phyloP scores from a whole-genome alignment of 2,113 vertebrate genomes.

The Indri indri region DNA sequence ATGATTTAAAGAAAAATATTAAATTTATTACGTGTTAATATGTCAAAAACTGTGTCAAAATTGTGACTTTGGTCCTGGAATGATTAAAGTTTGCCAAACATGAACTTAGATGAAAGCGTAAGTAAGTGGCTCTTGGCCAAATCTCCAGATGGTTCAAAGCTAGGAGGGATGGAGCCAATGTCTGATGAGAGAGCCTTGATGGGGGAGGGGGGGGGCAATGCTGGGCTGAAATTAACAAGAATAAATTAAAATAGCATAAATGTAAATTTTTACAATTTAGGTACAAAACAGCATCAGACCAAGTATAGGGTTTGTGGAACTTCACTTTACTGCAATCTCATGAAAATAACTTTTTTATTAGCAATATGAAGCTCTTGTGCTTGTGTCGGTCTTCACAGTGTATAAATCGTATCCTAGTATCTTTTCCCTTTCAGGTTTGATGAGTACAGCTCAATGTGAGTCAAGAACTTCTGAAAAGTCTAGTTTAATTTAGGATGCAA shows the following conservation, averaged over 20 bases:
- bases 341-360: conserved; percentile 20
- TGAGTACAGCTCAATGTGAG: not conserved
- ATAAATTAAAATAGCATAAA: conserved; percentile 56
- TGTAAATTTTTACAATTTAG: conserved; percentile 39
- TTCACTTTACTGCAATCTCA: not conserved
- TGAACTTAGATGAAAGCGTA: conserved; percentile 9
- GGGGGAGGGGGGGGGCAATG: not conserved
- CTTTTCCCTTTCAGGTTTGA: not conserved
- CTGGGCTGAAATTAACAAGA: conserved; percentile 11
- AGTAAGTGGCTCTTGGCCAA: conserved; percentile 29
- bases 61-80: not conserved
- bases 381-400: not conserved
- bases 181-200: conserved; percentile 36
- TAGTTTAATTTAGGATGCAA: not conserved
- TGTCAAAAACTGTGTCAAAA: not conserved
- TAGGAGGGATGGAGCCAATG: conserved; percentile 1
- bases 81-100: conserved; percentile 46
- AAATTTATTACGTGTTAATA: not conserved
- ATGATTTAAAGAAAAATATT: conserved; percentile 8
- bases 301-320: not conserved
- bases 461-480: not conserved
- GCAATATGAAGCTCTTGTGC: not conserved
- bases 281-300: not conserved
- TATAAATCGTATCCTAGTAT: not conserved
- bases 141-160: conserved; percentile 54